Base-by-base conservation (phyloP, 2,797 vertebrate genomes). In the Rhinophrynus dorsalis region DNA sequence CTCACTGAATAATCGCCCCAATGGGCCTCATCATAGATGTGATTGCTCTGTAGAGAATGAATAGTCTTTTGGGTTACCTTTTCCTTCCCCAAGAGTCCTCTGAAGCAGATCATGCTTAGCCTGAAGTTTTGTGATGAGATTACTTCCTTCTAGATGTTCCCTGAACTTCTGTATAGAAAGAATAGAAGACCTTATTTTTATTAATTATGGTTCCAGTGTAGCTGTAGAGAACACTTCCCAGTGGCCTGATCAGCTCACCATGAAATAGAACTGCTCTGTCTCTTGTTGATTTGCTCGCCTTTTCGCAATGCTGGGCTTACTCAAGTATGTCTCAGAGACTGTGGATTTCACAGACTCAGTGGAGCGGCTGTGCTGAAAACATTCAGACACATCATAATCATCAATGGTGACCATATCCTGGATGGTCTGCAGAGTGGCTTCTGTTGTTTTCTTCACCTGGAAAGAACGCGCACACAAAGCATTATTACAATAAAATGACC, bases 351-450 rank as follows among this genome's bases (percentile, higher is more conserved):
- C 94, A 0, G 97, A 99, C 79, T 99, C 97, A 0, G 97, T 98
- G 54, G 97, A 99, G 7, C 96, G 94, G 77, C 97, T 99, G 77
- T 99, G 97, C 79, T 99, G 96, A 88, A 99, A 99, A 77, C 94
- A 95, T 81, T 99, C 97, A 0, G 97, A 98, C 62, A 99, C 97
- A 17, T 99, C 97, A 0, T 97, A 99, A 83, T 99, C 97, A 79
- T 99, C 97, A 1, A 98, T 96, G 64, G 96, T 98, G 75, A 98
- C 95, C 94, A 99, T 98, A 71, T 99, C 97, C 81, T 98, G 96
- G 82, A 99, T 94, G 2, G 97, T 98, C 81, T 97, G 97, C 67
- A 97, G 85, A 27, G 97, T 99, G 68, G 97, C 97, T 85, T 99
- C 97, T 0, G 95, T 96, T 0, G 97, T 99, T 84, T 99, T 99